These are phyloP conservation scores for Percopsis transmontana DNA, from an alignment of 2,113 vertebrate genomes.

Conservation along the genomic window DNA sequence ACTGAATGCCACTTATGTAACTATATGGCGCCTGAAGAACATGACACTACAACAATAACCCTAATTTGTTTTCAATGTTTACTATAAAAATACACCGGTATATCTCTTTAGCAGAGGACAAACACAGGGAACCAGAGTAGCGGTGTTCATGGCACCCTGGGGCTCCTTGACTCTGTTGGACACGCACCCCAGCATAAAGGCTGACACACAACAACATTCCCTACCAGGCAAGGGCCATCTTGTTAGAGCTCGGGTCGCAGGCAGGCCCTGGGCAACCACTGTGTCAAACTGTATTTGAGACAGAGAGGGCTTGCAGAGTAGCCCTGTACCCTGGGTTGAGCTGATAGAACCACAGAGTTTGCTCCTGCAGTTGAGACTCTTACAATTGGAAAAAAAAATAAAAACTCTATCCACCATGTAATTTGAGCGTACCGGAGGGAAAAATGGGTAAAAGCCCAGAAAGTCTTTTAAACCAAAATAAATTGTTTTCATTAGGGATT, in stretches of 20 bases:
- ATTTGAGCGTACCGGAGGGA: background rate
- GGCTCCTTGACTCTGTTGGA: constrained; percentile 27
- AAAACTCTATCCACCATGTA: background rate
- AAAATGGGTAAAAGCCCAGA: too few species aligned
- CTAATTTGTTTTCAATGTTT: background rate
- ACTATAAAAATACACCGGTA: too few species aligned
- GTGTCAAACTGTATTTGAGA: constrained; percentile 13
- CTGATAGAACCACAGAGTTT: background rate
- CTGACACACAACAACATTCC: constrained; percentile 28
- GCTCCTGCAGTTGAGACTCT: background rate
- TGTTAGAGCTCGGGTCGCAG: constrained; percentile 27
- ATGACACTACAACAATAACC: too few species aligned
- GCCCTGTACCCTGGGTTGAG: background rate
- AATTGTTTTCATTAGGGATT: too few species aligned
- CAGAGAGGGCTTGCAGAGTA: background rate
- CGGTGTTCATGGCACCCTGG: constrained; percentile 24
- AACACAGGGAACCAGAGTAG: constrained; percentile 28
- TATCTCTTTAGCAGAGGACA: background rate
- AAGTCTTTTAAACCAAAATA: background rate
- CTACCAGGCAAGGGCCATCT: constrained; percentile 22
- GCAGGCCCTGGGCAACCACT: background rate
- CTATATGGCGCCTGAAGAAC: too few species aligned
- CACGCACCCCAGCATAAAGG: constrained; percentile 23
- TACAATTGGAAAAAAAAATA: background rate
- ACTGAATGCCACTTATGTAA: background rate